Evolutionary conservation across 2,888 invertebrate species (phyloP).

Genomic region (Eremobia ochroleuca): DNA sequence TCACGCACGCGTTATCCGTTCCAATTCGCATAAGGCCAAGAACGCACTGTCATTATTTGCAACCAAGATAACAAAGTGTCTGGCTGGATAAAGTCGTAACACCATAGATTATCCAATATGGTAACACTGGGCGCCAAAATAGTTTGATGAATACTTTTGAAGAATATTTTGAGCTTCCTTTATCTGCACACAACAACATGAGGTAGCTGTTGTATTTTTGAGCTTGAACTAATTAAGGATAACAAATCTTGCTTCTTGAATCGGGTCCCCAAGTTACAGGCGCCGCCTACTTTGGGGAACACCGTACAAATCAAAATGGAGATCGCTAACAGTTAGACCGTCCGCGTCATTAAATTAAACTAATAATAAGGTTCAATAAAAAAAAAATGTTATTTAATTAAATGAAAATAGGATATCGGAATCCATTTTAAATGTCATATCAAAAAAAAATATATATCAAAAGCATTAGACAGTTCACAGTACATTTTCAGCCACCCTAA

Average conservation of each 20-base stretch:
- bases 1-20: constrained; percentile 64
- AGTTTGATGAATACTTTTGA: constrained; percentile 5
- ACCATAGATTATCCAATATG: constrained; percentile 26
- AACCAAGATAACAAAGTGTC: constrained; percentile 46
- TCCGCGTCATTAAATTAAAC: too few species aligned
- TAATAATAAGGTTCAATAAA: too few species aligned
- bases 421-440: too few species aligned
- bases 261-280: not conserved
- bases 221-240: not conserved
- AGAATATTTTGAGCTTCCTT: not conserved
- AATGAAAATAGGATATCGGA: too few species aligned
- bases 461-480: too few species aligned
- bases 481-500: not conserved
- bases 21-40: constrained; percentile 59
- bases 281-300: not conserved
- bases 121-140: constrained; percentile 4
- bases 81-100: constrained; percentile 37
- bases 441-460: not conserved
- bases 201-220: not conserved
- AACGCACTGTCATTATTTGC: constrained; percentile 53
- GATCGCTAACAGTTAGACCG: not conserved
- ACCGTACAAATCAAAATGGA: not conserved
- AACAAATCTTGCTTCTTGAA: not conserved
- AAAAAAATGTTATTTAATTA: too few species aligned
- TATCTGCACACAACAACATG: not conserved